Percentiles rank a stretch among this genome's conserved stretches.
Conservation (phyloP, 2,113 vertebrate genomes). For the Sapajus apella region DNA sequence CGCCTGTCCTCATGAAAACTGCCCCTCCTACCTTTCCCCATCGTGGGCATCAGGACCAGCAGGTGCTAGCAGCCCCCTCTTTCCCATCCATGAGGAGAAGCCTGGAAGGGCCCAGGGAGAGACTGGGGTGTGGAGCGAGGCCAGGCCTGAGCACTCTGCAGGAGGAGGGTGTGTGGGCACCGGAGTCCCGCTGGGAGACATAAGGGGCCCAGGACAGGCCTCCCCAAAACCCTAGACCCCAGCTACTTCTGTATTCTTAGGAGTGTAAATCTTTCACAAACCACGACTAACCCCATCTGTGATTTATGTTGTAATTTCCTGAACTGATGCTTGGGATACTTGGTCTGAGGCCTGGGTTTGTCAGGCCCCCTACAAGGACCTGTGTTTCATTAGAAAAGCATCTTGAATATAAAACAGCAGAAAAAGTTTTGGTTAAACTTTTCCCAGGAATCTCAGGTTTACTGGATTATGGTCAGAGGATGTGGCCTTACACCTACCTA, state of each 20-base stretch:
- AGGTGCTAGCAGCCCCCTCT: background rate
- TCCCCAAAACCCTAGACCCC: too few relatives aligned
- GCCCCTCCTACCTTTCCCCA: background rate
- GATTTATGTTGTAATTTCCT: background rate
- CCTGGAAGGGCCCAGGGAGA: background rate
- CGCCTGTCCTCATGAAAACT: background rate
- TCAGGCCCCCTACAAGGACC: background rate
- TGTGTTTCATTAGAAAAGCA: background rate
- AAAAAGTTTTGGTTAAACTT: background rate
- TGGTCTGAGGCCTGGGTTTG: background rate
- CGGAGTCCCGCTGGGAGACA: fast-evolving
- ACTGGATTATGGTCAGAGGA: background rate
- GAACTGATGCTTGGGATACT: background rate
- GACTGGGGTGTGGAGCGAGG: background rate
- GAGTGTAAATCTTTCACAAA: background rate
- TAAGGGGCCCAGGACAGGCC: background rate
- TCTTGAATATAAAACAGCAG: background rate
- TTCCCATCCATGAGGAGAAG: background rate
- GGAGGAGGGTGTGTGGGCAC: background rate
- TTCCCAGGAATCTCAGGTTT: background rate
- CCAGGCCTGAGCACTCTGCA: background rate
- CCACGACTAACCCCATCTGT: background rate
- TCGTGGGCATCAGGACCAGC: background rate
- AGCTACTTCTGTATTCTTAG: background rate
- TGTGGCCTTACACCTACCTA: background rate